A percentile compares a stretch with the other conserved stretches of the same genome.
These are phyloP conservation scores for Gracilinanus agilis DNA, from an alignment of 2,113 vertebrate species.

Conservation along the genomic window DNA sequence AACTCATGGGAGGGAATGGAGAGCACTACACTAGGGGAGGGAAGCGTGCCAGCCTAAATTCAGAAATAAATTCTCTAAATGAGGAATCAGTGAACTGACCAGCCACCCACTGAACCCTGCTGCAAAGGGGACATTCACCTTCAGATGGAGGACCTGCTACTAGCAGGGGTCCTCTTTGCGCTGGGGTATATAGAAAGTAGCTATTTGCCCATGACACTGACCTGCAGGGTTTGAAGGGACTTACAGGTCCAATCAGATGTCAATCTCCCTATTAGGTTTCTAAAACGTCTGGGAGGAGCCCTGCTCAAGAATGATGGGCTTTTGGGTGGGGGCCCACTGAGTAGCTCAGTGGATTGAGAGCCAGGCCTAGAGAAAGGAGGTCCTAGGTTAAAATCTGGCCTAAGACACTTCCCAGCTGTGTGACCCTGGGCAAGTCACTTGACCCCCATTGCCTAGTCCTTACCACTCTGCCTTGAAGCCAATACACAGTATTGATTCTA, in stretches of 20 bases:
- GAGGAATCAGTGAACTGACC: background rate
- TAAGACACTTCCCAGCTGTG: too few relatives aligned
- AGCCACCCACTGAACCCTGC: background rate
- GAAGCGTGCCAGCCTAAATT: background rate
- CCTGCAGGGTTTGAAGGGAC: background rate
- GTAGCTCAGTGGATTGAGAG: too few relatives aligned
- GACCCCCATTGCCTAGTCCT: too few relatives aligned
- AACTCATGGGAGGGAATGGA: background rate
- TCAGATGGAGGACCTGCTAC: background rate
- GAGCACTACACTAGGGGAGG: background rate
- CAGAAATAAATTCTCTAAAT: background rate
- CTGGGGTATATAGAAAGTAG: background rate
- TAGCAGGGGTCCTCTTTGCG: background rate
- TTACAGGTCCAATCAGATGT: background rate
- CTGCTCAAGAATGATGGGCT: background rate
- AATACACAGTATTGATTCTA: too few relatives aligned
- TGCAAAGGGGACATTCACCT: background rate
- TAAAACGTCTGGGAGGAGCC: background rate
- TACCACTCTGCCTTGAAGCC: too few relatives aligned
- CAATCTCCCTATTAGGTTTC: background rate
- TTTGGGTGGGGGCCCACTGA: too few relatives aligned
- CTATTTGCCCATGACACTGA: background rate
- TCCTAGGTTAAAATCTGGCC: too few relatives aligned
- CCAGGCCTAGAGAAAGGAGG: too few relatives aligned
- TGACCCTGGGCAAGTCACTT: too few relatives aligned